Percentiles rank a stretch among this genome's conserved stretches.
Conservation (phyloP, 1,140 invertebrate species). For the Cyclina sinensis region DNA sequence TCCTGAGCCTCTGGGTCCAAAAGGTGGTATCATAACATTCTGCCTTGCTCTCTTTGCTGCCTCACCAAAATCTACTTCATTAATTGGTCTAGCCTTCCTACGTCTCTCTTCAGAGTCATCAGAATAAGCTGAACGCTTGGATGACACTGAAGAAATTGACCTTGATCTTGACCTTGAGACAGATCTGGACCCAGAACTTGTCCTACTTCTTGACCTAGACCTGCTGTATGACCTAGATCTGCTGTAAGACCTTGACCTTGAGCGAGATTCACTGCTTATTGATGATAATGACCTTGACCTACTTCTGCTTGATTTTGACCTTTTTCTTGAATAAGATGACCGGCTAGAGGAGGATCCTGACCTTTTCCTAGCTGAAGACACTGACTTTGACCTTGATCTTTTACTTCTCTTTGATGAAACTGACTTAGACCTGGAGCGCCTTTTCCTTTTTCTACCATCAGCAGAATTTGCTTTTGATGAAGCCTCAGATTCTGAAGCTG, state of each 20-base stretch:
- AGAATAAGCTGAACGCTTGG: constrained; percentile 56
- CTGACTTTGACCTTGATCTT: constrained; percentile 29
- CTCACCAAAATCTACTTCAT: constrained; percentile 61
- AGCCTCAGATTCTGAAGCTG: not conserved
- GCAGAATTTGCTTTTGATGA: not conserved
- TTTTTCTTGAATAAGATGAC: constrained; percentile 46
- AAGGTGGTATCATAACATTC: constrained; percentile 25
- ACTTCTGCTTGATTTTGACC: constrained; percentile 44
- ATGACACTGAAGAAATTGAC: constrained; percentile 61
- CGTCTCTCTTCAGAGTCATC: constrained; percentile 57
- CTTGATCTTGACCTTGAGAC: constrained; percentile 59
- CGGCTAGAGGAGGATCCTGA: constrained; percentile 33
- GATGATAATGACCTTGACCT: constrained; percentile 51
- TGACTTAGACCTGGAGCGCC: constrained; percentile 35
- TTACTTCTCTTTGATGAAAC: constrained; percentile 47
- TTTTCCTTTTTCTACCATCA: constrained; percentile 25
- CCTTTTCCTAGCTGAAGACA: constrained; percentile 23
- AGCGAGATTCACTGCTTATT: constrained; percentile 55
- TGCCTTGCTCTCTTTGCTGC: constrained; percentile 64
- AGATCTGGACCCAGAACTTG: constrained; percentile 55
- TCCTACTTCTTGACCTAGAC: constrained; percentile 51
- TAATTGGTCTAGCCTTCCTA: constrained; percentile 44
- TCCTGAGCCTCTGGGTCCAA: constrained; percentile 44
- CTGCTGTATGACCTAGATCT: constrained; percentile 34
- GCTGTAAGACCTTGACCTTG: constrained; percentile 34